Percentiles rank a stretch among this genome's conserved stretches.
These are phyloP conservation scores for Isaurus tuberculatus DNA, from an alignment of 92 coral and sea anemone species.

Conservation along the genomic window DNA sequence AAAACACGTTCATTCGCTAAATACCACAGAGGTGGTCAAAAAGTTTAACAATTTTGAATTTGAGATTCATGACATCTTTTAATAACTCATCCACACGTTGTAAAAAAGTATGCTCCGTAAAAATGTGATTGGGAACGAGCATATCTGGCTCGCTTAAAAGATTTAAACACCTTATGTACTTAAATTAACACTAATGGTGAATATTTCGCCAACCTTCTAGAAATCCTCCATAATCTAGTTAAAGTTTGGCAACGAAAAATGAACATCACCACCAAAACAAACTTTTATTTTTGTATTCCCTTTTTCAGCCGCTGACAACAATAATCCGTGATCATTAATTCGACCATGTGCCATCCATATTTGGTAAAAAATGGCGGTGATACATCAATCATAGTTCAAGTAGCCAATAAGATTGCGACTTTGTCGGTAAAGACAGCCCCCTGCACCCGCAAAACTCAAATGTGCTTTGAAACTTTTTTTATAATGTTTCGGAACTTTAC, in stretches of 20 bases:
- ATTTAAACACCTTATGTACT: too few species aligned
- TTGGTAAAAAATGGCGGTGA: constrained; percentile 44
- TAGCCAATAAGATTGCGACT: constrained; percentile 81
- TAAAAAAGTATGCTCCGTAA: too few species aligned
- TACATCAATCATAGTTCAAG: constrained; percentile 76
- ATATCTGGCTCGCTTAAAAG: too few species aligned
- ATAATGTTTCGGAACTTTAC: constrained; percentile 52
- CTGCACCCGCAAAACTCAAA: constrained; percentile 91
- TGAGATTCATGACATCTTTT: too few species aligned
- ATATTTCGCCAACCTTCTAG: not conserved
- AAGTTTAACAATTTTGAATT: too few species aligned
- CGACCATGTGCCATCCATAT: constrained; percentile 54
- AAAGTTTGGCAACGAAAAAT: not conserved
- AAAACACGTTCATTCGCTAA: too few species aligned
- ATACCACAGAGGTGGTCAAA: too few species aligned
- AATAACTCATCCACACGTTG: too few species aligned
- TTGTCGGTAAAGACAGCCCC: constrained; percentile 79
- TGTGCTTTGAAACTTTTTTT: constrained; percentile 59
- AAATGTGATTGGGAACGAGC: too few species aligned
- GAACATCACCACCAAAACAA: not conserved
- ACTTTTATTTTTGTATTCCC: not conserved
- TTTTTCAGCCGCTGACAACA: constrained; percentile 22
- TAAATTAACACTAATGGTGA: too few species aligned
- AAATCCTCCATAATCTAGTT: not conserved
- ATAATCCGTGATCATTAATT: constrained; percentile 15